These are phyloP conservation scores for Mya arenaria DNA, from an alignment of 1,140 invertebrate genomes.

Conservation along the genomic window DNA sequence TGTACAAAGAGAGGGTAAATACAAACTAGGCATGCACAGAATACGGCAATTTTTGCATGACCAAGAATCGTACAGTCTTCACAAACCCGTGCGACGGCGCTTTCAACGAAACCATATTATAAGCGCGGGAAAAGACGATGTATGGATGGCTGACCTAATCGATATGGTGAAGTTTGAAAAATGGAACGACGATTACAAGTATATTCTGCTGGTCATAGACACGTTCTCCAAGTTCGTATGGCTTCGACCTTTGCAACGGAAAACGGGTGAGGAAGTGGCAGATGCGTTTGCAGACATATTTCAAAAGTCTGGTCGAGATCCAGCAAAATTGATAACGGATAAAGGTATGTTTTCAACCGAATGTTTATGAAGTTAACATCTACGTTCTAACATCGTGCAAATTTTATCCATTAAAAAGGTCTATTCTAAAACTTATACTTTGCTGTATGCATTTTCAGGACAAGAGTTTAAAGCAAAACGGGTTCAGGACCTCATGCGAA, in stretches of 20 bases:
- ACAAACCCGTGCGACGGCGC: background rate
- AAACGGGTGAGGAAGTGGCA: background rate
- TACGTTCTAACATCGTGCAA: too few relatives aligned
- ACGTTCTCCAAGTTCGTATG: background rate
- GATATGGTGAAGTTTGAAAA: background rate
- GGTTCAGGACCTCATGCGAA: background rate
- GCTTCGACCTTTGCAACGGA: too few relatives aligned
- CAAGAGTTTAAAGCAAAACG: slow-evolving; percentile 6
- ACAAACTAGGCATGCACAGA: background rate
- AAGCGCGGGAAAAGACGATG: too few relatives aligned
- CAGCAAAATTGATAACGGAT: background rate
- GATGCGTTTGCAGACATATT: background rate
- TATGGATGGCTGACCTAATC: slow-evolving; percentile 4
- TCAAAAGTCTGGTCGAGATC: background rate
- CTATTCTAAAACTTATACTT: too few relatives aligned
- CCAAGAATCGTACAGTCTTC: too few relatives aligned
- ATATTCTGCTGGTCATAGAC: background rate
- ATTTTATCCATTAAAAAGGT: too few relatives aligned
- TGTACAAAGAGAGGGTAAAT: background rate
- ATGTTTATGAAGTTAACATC: too few relatives aligned
- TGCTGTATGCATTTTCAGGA: background rate
- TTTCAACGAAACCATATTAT: too few relatives aligned
- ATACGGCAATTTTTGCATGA: background rate
- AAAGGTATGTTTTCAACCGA: background rate
- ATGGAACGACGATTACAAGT: slow-evolving; percentile 4